A percentile compares a stretch with the other conserved stretches of the same genome.
Evolutionary conservation across 2,888 invertebrate genomes (phyloP).

Genomic region (Stenodema calcarata): DNA sequence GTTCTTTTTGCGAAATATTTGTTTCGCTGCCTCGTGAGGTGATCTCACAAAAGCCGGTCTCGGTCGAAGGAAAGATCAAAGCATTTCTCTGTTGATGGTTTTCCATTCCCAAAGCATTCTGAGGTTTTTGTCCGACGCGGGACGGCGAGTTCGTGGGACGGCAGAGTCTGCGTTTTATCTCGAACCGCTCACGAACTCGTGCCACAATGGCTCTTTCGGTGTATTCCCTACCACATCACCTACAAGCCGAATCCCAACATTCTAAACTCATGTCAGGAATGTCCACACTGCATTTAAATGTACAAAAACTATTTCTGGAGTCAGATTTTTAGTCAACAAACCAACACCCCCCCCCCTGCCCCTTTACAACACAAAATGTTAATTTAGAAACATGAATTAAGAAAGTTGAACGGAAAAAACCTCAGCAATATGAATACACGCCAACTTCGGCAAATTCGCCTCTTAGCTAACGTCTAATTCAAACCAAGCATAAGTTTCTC

Average conservation of each 20-base stretch:
- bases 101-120: background rate
- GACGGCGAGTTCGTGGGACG: background rate
- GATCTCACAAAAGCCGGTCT: background rate
- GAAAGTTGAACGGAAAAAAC: no score
- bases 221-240: background rate
- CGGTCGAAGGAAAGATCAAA: background rate
- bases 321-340: no score
- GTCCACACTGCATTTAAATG: no score
- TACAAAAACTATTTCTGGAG: no score
- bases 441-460: no score
- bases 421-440: no score
- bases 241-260: background rate
- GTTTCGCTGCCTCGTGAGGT: background rate
- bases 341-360: no score
- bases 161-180: background rate
- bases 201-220: background rate
- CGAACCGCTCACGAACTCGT: background rate
- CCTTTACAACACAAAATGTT: no score
- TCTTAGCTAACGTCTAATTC: no score
- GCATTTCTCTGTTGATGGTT: background rate
- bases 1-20: background rate
- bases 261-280: background rate
- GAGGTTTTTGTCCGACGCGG: background rate
- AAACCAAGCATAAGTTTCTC: no score
- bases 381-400: no score